Conservation (phyloP, 2,113 vertebrate species). For the Callaeas wilsoni region DNA sequence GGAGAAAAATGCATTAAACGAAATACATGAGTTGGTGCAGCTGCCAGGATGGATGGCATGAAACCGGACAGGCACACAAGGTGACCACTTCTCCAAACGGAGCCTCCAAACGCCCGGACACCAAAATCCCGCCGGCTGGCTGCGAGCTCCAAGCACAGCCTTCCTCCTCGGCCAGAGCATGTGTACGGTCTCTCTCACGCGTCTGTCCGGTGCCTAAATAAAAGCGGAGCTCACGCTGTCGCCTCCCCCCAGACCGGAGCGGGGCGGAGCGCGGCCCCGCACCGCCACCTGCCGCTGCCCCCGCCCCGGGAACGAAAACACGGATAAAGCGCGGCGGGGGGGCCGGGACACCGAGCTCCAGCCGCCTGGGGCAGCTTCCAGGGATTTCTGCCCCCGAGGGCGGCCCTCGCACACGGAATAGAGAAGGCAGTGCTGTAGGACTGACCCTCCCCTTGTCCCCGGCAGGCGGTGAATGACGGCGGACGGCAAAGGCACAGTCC, state of each 20-base stretch:
- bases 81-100: not conserved
- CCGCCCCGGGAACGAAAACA: rapidly evolving
- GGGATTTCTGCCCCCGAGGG: not conserved
- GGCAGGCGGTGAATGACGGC: no score
- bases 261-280: not conserved
- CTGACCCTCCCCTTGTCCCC: not conserved
- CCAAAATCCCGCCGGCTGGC: not conserved
- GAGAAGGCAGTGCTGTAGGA: no score
- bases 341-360: not conserved
- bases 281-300: constrained; percentile 55
- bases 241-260: not conserved
- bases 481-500: rapidly evolving
- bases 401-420: not conserved
- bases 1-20: not conserved
- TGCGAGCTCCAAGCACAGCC: not conserved
- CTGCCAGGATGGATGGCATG: not conserved
- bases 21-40: not conserved
- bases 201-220: not conserved
- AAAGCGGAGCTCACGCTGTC: rapidly evolving
- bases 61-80: not conserved
- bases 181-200: rapidly evolving
- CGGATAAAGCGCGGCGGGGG: no score
- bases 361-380: not conserved
- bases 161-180: rapidly evolving
- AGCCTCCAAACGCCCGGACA: rapidly evolving